phyloP scores from a whole-genome alignment of 2,888 invertebrate genomes.

The Tanytarsus gracilentus region DNA sequence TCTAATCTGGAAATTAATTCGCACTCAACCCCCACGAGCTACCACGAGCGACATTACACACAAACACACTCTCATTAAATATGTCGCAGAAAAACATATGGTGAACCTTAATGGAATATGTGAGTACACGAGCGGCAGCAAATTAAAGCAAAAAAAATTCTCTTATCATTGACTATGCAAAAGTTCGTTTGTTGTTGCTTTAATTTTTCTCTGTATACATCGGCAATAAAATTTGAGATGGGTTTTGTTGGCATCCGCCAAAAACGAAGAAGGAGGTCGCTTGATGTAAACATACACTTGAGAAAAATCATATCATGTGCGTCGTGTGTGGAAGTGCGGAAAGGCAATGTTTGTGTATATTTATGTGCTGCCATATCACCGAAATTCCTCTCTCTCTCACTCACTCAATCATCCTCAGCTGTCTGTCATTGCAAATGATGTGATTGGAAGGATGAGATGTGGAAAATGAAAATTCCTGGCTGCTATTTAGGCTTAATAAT shows the following conservation, averaged over 20 bases:
- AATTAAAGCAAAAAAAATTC: conserved; percentile 8
- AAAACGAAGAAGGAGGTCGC: no score
- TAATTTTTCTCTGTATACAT: neutral
- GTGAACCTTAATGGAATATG: no score
- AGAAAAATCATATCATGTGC: neutral
- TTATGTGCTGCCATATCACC: neutral
- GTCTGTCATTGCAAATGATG: conserved; percentile 6
- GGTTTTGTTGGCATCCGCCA: no score
- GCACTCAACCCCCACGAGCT: no score
- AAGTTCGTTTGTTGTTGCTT: neutral
- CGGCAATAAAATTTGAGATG: no score
- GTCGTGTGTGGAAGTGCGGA: no score
- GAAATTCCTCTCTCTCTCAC: neutral
- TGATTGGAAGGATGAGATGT: conserved; percentile 10
- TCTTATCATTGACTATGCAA: conserved; percentile 10
- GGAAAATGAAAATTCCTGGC: conserved; percentile 3
- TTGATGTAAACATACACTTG: conserved; percentile 13
- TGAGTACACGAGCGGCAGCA: no score
- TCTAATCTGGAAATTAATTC: no score
- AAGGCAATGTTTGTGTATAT: no score
- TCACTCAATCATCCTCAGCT: neutral
- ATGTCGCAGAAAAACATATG: no score
- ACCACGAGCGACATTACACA: no score
- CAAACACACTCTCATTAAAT: no score
- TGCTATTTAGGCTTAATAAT: neutral